Conservation (phyloP, 2,888 invertebrate genomes). For the Schizaphis graminum region DNA sequence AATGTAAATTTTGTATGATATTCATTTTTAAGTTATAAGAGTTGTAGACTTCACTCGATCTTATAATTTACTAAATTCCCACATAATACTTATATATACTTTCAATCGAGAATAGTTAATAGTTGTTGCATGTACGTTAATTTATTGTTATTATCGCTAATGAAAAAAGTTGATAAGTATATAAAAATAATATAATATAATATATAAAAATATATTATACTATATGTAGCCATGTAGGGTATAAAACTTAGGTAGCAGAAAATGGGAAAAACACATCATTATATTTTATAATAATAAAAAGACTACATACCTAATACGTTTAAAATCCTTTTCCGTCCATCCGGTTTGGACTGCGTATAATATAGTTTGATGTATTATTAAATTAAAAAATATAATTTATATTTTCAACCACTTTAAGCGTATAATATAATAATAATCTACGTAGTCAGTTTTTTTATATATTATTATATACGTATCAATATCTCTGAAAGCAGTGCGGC, state of each 20-base stretch:
- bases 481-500: background rate
- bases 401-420: slow-evolving; percentile 3
- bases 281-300: slow-evolving; percentile 33
- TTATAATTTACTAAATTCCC: background rate
- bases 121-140: background rate
- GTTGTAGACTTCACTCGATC: background rate
- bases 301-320: background rate
- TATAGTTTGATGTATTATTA: slow-evolving; percentile 15
- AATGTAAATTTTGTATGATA: background rate
- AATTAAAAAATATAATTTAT: background rate
- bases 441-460: background rate
- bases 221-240: background rate
- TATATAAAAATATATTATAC: background rate
- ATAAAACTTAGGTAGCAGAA: background rate
- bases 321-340: background rate
- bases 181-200: background rate
- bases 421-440: background rate
- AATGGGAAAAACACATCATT: background rate
- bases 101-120: background rate
- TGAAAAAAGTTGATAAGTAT: background rate
- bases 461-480: slow-evolving; percentile 17
- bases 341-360: slow-evolving; percentile 16
- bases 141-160: no score
- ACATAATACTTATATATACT: background rate
- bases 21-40: background rate